Evolutionary conservation across 2,113 vertebrate species (phyloP), one percentile per base, ranked within the genome.

Genomic region (Pteronura brasiliensis): DNA sequence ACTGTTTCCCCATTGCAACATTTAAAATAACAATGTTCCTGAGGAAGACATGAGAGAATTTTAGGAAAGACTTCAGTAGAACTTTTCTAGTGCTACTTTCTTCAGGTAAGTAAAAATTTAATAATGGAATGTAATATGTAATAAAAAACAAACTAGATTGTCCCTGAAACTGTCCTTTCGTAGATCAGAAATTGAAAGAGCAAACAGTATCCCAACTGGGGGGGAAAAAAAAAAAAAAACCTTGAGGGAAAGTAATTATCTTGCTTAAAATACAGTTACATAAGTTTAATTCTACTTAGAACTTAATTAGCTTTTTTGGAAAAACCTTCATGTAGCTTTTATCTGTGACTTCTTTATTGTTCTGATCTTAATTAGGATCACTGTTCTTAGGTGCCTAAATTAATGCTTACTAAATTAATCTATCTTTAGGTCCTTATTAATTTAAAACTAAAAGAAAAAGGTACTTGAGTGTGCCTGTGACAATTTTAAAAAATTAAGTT

Each of bases 91-190:
- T 97, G 90, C 89, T 90, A 65, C 97, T 96, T 97, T 69, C 63
- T 97, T 96, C 97, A 98, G 98, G 96, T 98, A 98, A 98, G 97
- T 98, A 80, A 95, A 90, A 88, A 77, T 96, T 97, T 97, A 96
- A 91, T 95, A 95, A 95, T 34, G 8, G 95, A 93, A 96, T 96
- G 36, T 86, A 95, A 23, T 93, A 55, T 81, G 18, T 90, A 39
- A 94, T 55, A 79, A 80, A 36, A 94, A 92, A 55, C 44, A 94
- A 88, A 74, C 15, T 5, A 84, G 1, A 84, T 92, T 96, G 29
- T 94, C 74, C 90, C 88, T 34, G 44, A 88, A 93, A 90, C 6
- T 86, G 25, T 74, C 39, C 80, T 76, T 93, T 86, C 89, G 20
- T 93, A 74, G 17, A 52, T 71, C 3, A 67, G 39, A 92, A 81